Base-by-base conservation (phyloP, 2,888 invertebrate genomes). In the Neocrepidodera transversa region DNA sequence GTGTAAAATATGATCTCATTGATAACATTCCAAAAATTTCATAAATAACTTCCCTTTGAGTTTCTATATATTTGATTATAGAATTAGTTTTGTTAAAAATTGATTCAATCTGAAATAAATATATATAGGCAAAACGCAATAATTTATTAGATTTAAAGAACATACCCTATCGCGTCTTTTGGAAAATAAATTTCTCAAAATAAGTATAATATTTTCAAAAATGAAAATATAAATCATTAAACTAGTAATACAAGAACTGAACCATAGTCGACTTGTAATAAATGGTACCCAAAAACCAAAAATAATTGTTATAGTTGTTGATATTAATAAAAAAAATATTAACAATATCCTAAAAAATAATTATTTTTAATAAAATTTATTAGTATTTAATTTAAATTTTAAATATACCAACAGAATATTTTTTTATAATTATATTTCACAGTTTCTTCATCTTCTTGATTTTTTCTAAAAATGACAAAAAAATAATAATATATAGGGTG, bases 251-350 rank as follows among this genome's bases (percentile, higher is more conserved):
- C 56, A 53, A 2, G 69, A 66, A 2, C 66, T 62, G 14, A 73
- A 45, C 72, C 74, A 74, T 6, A 71, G 55, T 14, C 64, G 51
- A n/a, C 66, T 63, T 5, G 67, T 65, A 6, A 67, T 49, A 10
- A 35, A 35, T 1, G 73, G 73, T 20, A 73, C 52, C 71, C 72
- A 72, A 55, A 71, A 71, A 28, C 73, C 74, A 43, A 64, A 64
- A 43, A 68, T 43, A 20, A 70, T 45, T 32, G 68, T 40, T n/a
- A 67, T 7, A 11, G 66, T 62, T 43, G 65, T 58, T n/a, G 58
- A 58, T 3, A 59, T 0, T 0, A 53, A 14, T 17, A 68, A 64
- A 11, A 62, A 35, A n/a, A 38, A 40, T 28, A 58, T 30, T 13
- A 70, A 16, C 3, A 57, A 5, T 43, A 18, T 30, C 68, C 69